phyloP scores from a whole-genome alignment of 2,797 vertebrate species.

The Xiphophorus birchmanni region DNA sequence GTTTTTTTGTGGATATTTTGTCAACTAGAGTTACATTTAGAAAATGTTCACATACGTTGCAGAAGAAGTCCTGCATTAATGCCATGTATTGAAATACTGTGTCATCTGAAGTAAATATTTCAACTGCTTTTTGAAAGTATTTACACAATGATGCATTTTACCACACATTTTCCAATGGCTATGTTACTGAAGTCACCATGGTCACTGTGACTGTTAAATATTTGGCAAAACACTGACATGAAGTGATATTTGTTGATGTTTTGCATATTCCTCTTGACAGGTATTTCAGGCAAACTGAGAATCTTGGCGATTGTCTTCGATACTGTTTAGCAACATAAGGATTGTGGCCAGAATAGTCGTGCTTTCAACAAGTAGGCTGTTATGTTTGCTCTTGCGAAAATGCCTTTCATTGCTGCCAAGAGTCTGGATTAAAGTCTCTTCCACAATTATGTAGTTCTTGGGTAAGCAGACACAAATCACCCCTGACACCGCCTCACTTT shows the following conservation, averaged over 20 bases:
- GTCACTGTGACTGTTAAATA: constrained; percentile 1
- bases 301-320: constrained; percentile 2
- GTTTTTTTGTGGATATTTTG: neutral
- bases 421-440: constrained; percentile 18
- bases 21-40: neutral
- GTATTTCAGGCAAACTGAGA: constrained; percentile 8
- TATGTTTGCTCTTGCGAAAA: constrained; percentile 22
- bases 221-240: constrained; percentile 38
- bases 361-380: constrained; percentile 3
- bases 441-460: constrained; percentile 12
- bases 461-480: constrained; percentile 11
- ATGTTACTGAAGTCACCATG: constrained; percentile 51
- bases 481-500: constrained; percentile 19
- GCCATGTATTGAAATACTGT: neutral
- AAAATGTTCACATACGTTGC: neutral
- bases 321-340: constrained; percentile 21
- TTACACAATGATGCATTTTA: constrained; percentile 25
- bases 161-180: constrained; percentile 57
- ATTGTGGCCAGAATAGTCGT: constrained; percentile 26
- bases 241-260: constrained; percentile 33
- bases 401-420: constrained; percentile 9
- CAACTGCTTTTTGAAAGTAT: neutral
- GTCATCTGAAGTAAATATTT: constrained; percentile 26
- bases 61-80: neutral
- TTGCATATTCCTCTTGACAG: constrained; percentile 14